Conservation (phyloP, 2,113 vertebrate genomes). For the Oryctolagus cuniculus region mOryCun1.1 NC_091432.1:34557501-34558000, state of each 20-base stretch:
- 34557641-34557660: constrained; percentile 45
- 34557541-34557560: background rate
- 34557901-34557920: constrained; percentile 20
- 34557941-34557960: background rate
- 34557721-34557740: constrained; percentile 26
- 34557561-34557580: background rate
- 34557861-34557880: background rate
- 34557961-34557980: constrained; percentile 34
- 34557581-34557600: background rate
- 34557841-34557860: constrained; percentile 43
- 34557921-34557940: constrained; percentile 61
- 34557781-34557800: background rate
- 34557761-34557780: constrained; percentile 18
- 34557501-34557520: background rate
- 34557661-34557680: constrained; percentile 22
- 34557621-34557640: background rate
- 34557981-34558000: constrained; percentile 35
- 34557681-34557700: background rate
- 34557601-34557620: background rate
- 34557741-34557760: background rate
- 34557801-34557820: constrained; percentile 36
- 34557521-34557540: background rate
- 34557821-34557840: constrained; percentile 33
- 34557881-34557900: background rate
- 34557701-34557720: background rate